Evolutionary conservation across 2,888 invertebrate genomes (phyloP).

Genomic region (Eristalis tenax): DNA sequence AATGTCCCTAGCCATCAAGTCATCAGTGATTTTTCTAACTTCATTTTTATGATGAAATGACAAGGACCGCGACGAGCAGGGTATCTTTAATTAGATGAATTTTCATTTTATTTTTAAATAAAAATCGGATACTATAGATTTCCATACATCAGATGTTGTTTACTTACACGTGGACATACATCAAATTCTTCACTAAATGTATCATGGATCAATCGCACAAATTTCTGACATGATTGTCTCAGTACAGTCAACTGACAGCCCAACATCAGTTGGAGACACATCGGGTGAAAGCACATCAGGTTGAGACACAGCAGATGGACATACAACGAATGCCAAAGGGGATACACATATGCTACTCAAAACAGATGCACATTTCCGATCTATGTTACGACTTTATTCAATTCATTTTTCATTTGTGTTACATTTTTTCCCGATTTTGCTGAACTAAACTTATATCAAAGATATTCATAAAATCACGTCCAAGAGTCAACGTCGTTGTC

Average conservation of each 20-base stretch:
- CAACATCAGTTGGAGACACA: no score
- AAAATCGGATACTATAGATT: background rate
- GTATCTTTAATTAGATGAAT: background rate
- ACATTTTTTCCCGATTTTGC: constrained; percentile 7
- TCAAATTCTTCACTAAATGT: no score
- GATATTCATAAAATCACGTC: constrained; percentile 30
- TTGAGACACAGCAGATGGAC: no score
- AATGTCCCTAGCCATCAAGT: constrained; percentile 3
- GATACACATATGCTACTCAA: no score
- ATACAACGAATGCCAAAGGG: no score
- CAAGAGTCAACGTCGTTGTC: constrained; percentile 20
- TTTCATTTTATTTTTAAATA: constrained; percentile 14
- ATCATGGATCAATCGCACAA: no score
- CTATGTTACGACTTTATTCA: constrained; percentile 6
- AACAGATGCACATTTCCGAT: no score
- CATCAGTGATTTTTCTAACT: constrained; percentile 4
- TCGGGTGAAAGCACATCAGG: no score
- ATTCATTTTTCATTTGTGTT: background rate
- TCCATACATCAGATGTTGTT: no score
- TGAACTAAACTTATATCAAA: constrained; percentile 17
- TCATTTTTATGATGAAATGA: constrained; percentile 4
- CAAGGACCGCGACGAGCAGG: constrained; percentile 6
- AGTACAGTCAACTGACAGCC: no score
- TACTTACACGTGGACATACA: background rate
- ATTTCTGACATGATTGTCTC: no score